Evolutionary conservation across 2,113 vertebrate genomes (phyloP).

Genomic region (Centropus unirufus): DNA sequence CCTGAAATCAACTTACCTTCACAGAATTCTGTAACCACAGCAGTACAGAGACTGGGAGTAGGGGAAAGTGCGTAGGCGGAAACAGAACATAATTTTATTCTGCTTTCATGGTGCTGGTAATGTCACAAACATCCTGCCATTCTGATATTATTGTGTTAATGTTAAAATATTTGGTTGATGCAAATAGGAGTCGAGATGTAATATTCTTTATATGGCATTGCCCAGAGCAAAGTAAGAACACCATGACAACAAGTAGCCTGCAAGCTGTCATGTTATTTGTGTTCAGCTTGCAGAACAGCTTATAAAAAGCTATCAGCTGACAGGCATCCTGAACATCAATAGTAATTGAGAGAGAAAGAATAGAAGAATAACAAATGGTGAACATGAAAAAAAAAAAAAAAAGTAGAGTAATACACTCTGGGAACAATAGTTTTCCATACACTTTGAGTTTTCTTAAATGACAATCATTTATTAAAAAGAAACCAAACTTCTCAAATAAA

Average conservation of each 20-base stretch:
- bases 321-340: slow-evolving; percentile 64
- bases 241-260: slow-evolving; percentile 68
- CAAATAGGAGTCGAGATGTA: slow-evolving; percentile 65
- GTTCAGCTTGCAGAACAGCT: slow-evolving; percentile 57
- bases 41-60: not conserved
- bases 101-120: slow-evolving; percentile 43
- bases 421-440: not conserved
- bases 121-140: slow-evolving; percentile 62
- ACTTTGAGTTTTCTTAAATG: slow-evolving; percentile 12
- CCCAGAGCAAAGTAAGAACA: slow-evolving; percentile 65
- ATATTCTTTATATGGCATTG: slow-evolving; percentile 71
- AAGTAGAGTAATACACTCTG: not conserved
- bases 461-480: slow-evolving; percentile 5
- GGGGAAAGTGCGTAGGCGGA: slow-evolving; percentile 5
- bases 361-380: slow-evolving; percentile 3
- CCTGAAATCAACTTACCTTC: slow-evolving; percentile 16
- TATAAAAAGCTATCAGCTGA: slow-evolving; percentile 67
- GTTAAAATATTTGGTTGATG: slow-evolving; percentile 71
- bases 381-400: not conserved
- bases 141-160: slow-evolving; percentile 58
- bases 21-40: not conserved
- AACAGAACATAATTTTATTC: slow-evolving; percentile 56
- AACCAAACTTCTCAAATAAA: not conserved
- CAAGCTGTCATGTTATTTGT: slow-evolving; percentile 72
- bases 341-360: slow-evolving; percentile 56